phyloP scores from a whole-genome alignment of 37 sponge, comb jelly and placozoan species.

The Beroe forskalii region DNA sequence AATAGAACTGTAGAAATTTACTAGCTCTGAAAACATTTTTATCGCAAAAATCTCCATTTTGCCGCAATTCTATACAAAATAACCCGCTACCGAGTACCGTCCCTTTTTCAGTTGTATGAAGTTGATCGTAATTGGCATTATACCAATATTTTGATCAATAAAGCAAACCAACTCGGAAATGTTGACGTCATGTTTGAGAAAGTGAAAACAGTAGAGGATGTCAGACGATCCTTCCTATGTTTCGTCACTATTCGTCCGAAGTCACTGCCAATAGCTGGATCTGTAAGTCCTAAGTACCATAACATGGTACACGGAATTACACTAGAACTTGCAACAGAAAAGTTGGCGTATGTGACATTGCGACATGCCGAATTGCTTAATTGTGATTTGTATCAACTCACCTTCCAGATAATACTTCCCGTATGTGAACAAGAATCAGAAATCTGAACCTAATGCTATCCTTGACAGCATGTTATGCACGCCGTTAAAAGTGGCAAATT shows the following conservation, averaged over 20 bases:
- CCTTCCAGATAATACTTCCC: too few relatives aligned
- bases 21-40: too few relatives aligned
- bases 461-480: too few relatives aligned
- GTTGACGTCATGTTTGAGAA: neutral
- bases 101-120: neutral
- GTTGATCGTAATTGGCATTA: neutral
- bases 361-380: neutral
- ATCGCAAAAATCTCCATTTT: too few relatives aligned
- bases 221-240: neutral
- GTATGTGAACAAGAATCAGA: too few relatives aligned
- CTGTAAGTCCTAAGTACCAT: neutral
- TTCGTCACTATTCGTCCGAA: neutral
- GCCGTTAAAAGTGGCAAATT: too few relatives aligned
- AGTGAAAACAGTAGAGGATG: neutral
- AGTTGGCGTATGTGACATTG: neutral
- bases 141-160: neutral
- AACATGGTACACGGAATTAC: neutral
- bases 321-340: neutral
- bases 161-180: neutral
- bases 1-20: too few relatives aligned
- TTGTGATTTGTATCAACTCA: neutral
- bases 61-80: too few relatives aligned
- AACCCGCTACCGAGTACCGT: too few relatives aligned
- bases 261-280: neutral
- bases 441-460: too few relatives aligned